These are phyloP conservation scores for Hydrophis major DNA, from an alignment of 2,797 vertebrate genomes.

Conservation along the genomic window DNA sequence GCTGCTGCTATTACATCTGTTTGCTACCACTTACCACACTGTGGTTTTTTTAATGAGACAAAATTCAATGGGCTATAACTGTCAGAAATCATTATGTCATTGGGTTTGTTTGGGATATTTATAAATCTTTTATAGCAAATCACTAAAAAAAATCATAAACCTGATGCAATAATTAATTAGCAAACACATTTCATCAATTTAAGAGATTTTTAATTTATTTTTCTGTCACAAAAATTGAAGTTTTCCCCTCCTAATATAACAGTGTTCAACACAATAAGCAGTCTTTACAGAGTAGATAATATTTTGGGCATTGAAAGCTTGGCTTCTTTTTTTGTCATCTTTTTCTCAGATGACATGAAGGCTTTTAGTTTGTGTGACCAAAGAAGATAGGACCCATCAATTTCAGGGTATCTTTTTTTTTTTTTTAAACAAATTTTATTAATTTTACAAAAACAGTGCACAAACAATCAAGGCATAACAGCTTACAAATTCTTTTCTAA, in stretches of 20 bases:
- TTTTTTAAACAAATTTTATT: too few species aligned
- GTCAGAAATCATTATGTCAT: neutral
- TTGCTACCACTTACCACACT: neutral
- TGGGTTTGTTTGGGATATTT: neutral
- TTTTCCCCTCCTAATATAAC: neutral
- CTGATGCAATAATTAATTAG: neutral
- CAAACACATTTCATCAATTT: neutral
- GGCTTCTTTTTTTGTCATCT: neutral
- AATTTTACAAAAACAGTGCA: too few species aligned
- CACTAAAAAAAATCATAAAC: neutral
- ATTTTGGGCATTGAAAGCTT: neutral
- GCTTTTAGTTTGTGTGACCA: neutral
- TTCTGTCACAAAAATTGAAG: neutral
- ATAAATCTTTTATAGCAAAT: neutral
- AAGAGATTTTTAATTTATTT: neutral
- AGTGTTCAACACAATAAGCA: neutral
- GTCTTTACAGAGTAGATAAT: neutral
- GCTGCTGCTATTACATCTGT: constrained; percentile 17
- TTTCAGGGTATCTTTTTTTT: neutral
- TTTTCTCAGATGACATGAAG: neutral
- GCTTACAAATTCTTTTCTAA: too few species aligned
- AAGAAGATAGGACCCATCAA: neutral
- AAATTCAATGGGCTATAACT: neutral
- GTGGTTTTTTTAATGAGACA: neutral
- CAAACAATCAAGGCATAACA: too few species aligned